Base-by-base conservation (phyloP, 2,797 vertebrate species). In the Danionella dracula region DNA sequence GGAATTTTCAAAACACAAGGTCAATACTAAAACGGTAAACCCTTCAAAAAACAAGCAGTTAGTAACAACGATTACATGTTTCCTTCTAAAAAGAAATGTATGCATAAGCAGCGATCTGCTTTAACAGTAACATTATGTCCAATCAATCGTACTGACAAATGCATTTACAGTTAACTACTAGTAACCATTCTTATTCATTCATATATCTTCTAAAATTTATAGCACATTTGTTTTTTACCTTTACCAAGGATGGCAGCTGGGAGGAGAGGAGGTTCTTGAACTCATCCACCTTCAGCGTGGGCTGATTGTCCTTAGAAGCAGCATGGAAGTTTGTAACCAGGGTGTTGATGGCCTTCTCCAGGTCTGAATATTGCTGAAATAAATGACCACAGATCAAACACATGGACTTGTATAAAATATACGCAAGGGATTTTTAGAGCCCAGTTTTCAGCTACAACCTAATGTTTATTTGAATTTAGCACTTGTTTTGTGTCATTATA, bases 271-370 rank as follows among this genome's bases (percentile, higher is more conserved):
- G 84, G 8, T 32, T 62, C 75, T 89, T 89, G 72, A 91, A 90
- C 61, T 90, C 88, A 3, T 90, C 86, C 0, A 54, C 60, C 68
- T 88, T 90, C 71, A 91, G 83, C 0, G 77, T 79, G 8, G 79
- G 5, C 23, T 67, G 32, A 1, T 87, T 87, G 76, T 84, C 81
- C 5, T 66, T 66, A 8, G 86, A 85, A n/a, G 88, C 87, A 1
- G 68, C 35, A 40, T 91, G 88, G 78, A 91, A 91, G 79, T 89
- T 81, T 66, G 73, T 78, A 70, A 91, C 90, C 85, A 91, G 70
- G 0, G 86, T 88, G 55, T 75, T 59, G 56, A 91, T 85, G 82
- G 90, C 88, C 0, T 79, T 85, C 81, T 90, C 89, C 53, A 91
- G 79, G 53, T 87, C 86, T 48, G 90, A 89, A 64, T 41, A 76